Evolutionary conservation across 2,113 vertebrate genomes (phyloP), one percentile per base, ranked within the genome.

Genomic region (Scalopus aquaticus): DNA sequence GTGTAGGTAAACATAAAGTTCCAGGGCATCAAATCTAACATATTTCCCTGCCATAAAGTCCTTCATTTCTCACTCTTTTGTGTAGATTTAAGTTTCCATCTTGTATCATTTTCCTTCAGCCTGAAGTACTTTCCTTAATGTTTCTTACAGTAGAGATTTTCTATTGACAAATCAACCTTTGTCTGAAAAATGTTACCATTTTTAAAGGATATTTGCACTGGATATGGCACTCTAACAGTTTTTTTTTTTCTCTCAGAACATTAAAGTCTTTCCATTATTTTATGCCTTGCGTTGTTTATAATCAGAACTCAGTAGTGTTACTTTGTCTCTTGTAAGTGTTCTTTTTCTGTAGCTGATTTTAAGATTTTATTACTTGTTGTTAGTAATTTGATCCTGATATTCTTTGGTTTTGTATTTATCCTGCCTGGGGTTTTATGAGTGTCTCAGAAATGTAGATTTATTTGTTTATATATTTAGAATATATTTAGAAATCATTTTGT

Each of bases 11-110:
- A 98, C 78, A 98, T 96, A 0, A 98, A 97, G 20, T 98, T 98
- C 0, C 98, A 98, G 9, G 98, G 98, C 99, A 99, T 99, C 99
- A 98, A 97, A 99, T 99, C 92, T 99, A 98, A 80, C 99, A 99
- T 97, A 99, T 99, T 67, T 99, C 99, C 97, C 98, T 99, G 98
- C 99, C 99, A 91, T 99, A 98, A 94, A 99, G 99, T 37, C 98
- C 98, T 97, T 99, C 99, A 49, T 97, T 98, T 92, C 98, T 79
- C 35, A 39, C 80, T 81, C 39, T n/a, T 28, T 72, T 67, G 20
- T 20, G 2, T 46, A 76, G 20, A 44, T 51, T 92, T 16, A 54
- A 5, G 3, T 93, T 94, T 90, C n/a, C 39, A 46, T 81, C 15
- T 58, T 92, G 13, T 39, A 42, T 64, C 16, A 77, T 69, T 87